Evolutionary conservation across 2,888 invertebrate species (phyloP), one percentile per base, ranked within the genome.

Genomic region (Clitarchus hookeri): DNA sequence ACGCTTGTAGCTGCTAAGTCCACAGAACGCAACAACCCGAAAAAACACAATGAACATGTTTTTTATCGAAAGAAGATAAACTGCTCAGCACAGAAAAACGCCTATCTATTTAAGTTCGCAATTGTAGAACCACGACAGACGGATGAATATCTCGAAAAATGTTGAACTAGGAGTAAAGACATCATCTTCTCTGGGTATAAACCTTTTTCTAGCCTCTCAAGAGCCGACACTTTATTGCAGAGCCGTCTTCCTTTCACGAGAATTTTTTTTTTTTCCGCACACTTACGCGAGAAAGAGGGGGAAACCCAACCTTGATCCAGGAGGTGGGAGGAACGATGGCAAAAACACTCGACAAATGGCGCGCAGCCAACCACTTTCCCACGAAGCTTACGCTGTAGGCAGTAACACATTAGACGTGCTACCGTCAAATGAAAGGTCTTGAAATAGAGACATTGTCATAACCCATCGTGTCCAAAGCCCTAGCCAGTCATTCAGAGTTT

Each of bases 321-420:
- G 65, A 6, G 65, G 65, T 23, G n/a, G 65, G 23, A 65, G 65
- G 53, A 19, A 53, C 19, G 53, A 53, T 53, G 53, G 53, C 53
- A 19, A 65, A 23, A 65, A 65, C 65, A 65, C 65, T 65, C 65
- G 65, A 65, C 23, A 65, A 65, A 65, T 65, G 65, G 65, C 23
- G 65, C 65, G 65, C 65, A 23, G 65, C 65, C 65, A 23, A 65
- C 65, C 65, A 65, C 65, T 65, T 65, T 65, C 65, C 65, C 65
- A 65, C 65, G 65, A 65, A 65, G 65, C 65, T 65, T n/a, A n/a
- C 65, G 65, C 8, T 19, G 11, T 11, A 9, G 13, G n/a, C n/a
- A 19, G 65, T n/a, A n/a, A 23, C 65, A n/a, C 65, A 65, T 65
- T 65, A 65, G 65, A 11, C n/a, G 65, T 9, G 65, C 65, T 65